Evolutionary conservation across 1,140 invertebrate genomes (phyloP), one percentile per base, ranked within the genome.

Genomic region (Cyphomyrmex costatus): DNA sequence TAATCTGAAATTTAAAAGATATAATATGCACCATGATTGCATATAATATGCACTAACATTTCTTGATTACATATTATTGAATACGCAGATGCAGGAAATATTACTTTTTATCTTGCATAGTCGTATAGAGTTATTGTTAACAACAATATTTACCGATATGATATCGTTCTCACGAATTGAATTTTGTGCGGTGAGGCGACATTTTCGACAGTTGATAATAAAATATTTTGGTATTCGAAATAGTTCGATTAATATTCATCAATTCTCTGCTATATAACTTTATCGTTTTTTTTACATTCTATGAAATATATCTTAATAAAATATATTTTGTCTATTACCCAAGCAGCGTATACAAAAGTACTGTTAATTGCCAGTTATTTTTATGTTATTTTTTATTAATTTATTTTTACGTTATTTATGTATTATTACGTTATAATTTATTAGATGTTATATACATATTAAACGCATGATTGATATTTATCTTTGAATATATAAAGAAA

Each of bases 181-280:
- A 58, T 73, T 30, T 8, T 30, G 5, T 16, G 7, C 12, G 42
- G 16, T 19, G 10, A 42, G 2, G 0, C n/a, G 42, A 58, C 42
- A 71, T 24, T 60, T 71, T 73, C 79, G 36, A 73, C 79, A 58
- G 66, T 82, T 16, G 79, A 82, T 82, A 82, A 82, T 82, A 82
- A 71, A 82, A 60, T n/a, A 19, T 5, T 27, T n/a, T 24, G 21
- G 16, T 42, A 82, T 14, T 66, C 21, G 53, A 82, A 58, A 71
- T n/a, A 60, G 1, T 21, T 82, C 24, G 33, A 82, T 82, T 71
- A 58, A 82, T 71, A 60, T 82, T 82, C 16, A 56, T 19, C 30
- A 42, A 58, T 49, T 16, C 36, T 14, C 16, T 70, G 49, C 24
- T 49, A 16, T 49, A 49, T 19, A 36, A 82, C 33, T 53, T 53